Base-by-base conservation (phyloP, 2,888 invertebrate species). In the Endomychus coccineus region DNA sequence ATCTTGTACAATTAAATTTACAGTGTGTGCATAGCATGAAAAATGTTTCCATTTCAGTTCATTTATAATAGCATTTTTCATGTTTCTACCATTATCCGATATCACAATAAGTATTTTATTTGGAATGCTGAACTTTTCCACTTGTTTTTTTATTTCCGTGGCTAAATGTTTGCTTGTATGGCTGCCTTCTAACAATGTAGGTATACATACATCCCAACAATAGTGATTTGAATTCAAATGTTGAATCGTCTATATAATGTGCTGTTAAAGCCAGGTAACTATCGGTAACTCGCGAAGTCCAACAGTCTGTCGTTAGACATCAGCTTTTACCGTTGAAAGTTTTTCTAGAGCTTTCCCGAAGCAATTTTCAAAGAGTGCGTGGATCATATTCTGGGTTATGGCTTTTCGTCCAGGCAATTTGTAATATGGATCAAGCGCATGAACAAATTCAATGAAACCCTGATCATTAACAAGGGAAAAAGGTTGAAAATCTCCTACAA, bases 161-260 rank as follows among this genome's bases (percentile, higher is more conserved):
- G 46, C 45, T 19, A 51, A 40, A 42, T 53, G 46, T 31, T 24
- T 39, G 16, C 43, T 42, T 3, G 50, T 51, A 33, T 51, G 50
- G 7, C 19, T 34, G 19, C 36, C 38, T 15, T 25, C 17, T 12
- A 45, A 40, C 16, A 23, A 5, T 3, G 27, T 15, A n/a, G n/a
- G n/a, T n/a, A n/a, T n/a, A n/a, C n/a, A n/a, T n/a, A 31, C 49
- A 52, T 9, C 41, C 37, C 7, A 54, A 28, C 4, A 53, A 19
- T 25, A 44, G 9, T 10, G 52, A 46, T 21, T 46, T 40, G 2
- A 50, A 15, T 41, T 40, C 24, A 44, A 48, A 54, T 32, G 48
- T 15, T n/a, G n/a, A n/a, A 1, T 43, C 27, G 30, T 49, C 27
- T 3, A 36, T 16, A 11, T 25, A 36, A 31, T 36, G 36, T 3